phyloP scores from a whole-genome alignment of 2,797 vertebrate genomes.

The Danionella dracula region DNA sequence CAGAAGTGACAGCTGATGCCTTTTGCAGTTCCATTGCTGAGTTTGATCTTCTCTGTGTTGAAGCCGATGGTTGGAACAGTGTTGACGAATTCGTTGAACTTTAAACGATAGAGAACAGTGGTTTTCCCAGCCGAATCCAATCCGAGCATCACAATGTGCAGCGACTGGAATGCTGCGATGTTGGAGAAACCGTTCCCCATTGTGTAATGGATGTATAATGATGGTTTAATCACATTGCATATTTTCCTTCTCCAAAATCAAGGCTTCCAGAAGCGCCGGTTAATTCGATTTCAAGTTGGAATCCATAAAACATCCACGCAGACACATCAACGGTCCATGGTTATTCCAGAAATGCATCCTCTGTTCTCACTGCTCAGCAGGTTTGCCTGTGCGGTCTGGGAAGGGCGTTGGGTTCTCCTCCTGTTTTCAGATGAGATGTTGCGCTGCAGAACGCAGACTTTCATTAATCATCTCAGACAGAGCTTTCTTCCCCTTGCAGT shows the following conservation, averaged over 20 bases:
- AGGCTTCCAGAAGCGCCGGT: neutral
- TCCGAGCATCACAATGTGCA: constrained; percentile 85
- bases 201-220: neutral
- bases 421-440: neutral
- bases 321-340: neutral
- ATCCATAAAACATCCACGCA: constrained; percentile 1
- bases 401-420: constrained; percentile 18
- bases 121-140: constrained; percentile 85
- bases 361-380: neutral
- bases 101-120: constrained; percentile 80
- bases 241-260: neutral
- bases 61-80: constrained; percentile 86
- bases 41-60: constrained; percentile 80
- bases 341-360: neutral
- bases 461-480: neutral
- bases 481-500: neutral
- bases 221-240: constrained; percentile 14
- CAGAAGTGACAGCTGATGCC: constrained; percentile 87
- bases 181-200: constrained; percentile 84
- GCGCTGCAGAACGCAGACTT: neutral
- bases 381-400: neutral
- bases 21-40: constrained; percentile 80
- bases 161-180: constrained; percentile 80
- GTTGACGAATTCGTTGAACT: constrained; percentile 88
- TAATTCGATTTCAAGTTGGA: neutral